These are phyloP conservation scores for Hydropsyche tenuis DNA, from an alignment of 1,140 invertebrate species.

Conservation along the genomic window DNA sequence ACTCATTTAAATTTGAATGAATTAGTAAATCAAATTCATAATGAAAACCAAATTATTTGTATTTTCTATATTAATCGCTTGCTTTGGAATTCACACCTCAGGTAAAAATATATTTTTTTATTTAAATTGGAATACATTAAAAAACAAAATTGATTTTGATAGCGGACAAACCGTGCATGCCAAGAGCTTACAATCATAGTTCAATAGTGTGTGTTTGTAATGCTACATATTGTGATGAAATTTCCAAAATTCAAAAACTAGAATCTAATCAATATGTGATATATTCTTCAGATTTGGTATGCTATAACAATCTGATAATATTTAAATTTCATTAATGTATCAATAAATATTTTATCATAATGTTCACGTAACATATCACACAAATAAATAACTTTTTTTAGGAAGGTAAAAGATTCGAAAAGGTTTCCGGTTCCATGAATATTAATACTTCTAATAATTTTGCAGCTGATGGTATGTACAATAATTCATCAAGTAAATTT, in stretches of 20 bases:
- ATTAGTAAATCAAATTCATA: no score
- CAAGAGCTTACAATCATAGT: conserved; percentile 56
- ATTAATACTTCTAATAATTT: no score
- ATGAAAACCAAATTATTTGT: background rate
- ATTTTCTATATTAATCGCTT: background rate
- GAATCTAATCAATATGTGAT: background rate
- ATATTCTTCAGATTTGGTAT: conserved; percentile 15
- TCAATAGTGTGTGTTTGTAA: conserved; percentile 87
- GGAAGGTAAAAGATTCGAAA: background rate
- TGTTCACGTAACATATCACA: background rate
- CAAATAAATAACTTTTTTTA: background rate
- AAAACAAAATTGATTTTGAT: conserved; percentile 15
- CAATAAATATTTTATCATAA: no score
- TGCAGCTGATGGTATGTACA: no score
- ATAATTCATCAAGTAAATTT: no score
- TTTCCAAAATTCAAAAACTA: conserved; percentile 53
- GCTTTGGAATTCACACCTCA: background rate
- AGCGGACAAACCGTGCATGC: conserved; percentile 54
- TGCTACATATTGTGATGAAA: conserved; percentile 82
- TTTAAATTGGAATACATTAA: background rate
- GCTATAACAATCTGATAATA: no score
- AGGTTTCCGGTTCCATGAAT: no score
- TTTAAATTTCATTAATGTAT: no score
- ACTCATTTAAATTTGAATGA: no score
- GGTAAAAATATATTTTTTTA: conserved; percentile 9